Conservation (phyloP, 2,888 invertebrate genomes). For the Myathropa florea region DNA sequence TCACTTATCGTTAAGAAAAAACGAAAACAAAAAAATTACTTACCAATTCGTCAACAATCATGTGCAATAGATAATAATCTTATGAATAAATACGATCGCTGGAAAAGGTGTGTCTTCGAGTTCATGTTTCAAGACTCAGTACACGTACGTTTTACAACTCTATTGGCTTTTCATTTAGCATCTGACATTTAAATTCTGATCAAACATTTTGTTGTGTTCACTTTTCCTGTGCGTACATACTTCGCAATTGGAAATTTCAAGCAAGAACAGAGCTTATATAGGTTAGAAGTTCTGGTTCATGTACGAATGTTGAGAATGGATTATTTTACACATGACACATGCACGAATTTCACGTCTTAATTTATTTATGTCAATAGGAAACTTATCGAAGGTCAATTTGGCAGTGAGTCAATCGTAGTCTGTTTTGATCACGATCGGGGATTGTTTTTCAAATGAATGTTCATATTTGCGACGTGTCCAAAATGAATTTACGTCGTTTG, state of each 20-base stretch:
- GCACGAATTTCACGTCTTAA: too few species aligned
- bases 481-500: too few species aligned
- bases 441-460: too few species aligned
- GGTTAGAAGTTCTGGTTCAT: neutral
- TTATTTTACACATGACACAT: neutral
- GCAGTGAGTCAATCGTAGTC: too few species aligned
- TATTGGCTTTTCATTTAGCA: slow-evolving; percentile 2
- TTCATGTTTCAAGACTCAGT: neutral
- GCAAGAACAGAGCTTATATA: neutral
- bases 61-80: neutral
- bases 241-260: neutral
- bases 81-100: neutral
- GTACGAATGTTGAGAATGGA: too few species aligned
- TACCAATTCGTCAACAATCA: neutral
- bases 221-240: neutral
- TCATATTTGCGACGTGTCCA: too few species aligned
- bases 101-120: neutral
- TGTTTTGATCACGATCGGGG: too few species aligned
- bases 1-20: neutral
- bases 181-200: neutral
- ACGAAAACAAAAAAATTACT: neutral
- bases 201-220: neutral
- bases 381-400: too few species aligned
- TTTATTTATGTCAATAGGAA: too few species aligned
- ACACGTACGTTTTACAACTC: neutral